Evolutionary conservation across 2,797 vertebrate species (phyloP), one percentile per base, ranked within the genome.

Genomic region (Otus scops): DNA sequence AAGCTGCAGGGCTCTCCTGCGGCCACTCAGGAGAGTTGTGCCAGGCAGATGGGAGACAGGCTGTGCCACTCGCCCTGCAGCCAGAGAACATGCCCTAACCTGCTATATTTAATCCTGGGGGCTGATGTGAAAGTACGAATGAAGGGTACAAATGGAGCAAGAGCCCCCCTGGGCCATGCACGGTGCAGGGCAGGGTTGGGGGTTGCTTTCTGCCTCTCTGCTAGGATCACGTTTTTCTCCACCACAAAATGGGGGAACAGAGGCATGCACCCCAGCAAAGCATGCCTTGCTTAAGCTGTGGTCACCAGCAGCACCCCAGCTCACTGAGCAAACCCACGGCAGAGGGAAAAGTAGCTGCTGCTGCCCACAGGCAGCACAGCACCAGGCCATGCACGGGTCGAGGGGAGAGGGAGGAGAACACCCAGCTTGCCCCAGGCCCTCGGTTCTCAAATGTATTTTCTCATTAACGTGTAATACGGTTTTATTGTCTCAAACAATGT

Each of bases 401-500:
- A 79, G 77, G 69, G 71, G 50, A 92, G 70, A 80, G 61, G 71
- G 84, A 78, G 43, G 70, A 97, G 87, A 93, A 88, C 96, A 95
- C 93, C 95, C 97, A 94, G 90, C 82, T 84, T 43, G 95, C 78
- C 86, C 94, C 92, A 95, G 94, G 89, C 95, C 89, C 94, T 93
- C 32, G 1, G 87, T 79, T 96, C 95, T 95, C 93, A 91, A 51
- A 95, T 97, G 97, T 97, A 98, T 97, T 97, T 97, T 97, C 97
- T 97, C 97, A 97, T 97, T 98, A 98, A 97, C 91, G 73, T 97
- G 97, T 91, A 97, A 97, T 97, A 92, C 56, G 60, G 90, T 96
- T 97, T 98, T 97, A 98, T 95, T 97, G 97, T 97, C 94, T 95
- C 94, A 94, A 97, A 95, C 94, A 93, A 96, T 86, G 97, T 97